phyloP scores from a whole-genome alignment of 1,140 invertebrate genomes.

The Drosophila grimshawi region DNA sequence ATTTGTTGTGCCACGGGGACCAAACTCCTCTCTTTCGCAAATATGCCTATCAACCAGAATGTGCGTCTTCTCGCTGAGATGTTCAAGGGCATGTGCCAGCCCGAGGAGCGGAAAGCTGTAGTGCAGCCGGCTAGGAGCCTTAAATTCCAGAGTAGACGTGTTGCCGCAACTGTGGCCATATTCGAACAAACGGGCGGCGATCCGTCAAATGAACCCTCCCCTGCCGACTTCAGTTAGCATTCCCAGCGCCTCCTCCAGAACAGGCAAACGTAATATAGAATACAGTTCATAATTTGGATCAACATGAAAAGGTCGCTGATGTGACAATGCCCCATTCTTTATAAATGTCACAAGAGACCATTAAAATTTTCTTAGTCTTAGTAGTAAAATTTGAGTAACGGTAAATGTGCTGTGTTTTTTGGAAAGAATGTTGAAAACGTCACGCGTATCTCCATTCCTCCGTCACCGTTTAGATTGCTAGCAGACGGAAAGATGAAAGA shows the following conservation, averaged over 20 bases:
- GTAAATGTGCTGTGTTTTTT: neutral
- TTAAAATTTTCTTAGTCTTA: neutral
- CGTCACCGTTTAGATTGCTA: neutral
- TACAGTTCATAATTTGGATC: too few species aligned
- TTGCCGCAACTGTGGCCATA: slow-evolving; percentile 26
- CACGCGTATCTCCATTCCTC: too few species aligned
- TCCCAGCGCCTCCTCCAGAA: too few species aligned
- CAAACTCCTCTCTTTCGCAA: neutral
- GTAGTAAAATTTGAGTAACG: neutral
- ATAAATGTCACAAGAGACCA: neutral
- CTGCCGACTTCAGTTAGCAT: neutral
- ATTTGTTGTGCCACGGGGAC: neutral
- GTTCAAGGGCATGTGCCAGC: slow-evolving; percentile 22
- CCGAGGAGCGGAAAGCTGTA: neutral
- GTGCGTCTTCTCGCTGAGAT: slow-evolving; percentile 27
- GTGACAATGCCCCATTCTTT: neutral
- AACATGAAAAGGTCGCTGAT: neutral
- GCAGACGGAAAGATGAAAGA: neutral
- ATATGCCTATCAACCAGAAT: neutral
- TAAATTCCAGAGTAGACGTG: neutral
- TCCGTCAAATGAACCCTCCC: neutral
- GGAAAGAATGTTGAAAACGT: neutral
- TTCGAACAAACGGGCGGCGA: slow-evolving; percentile 12
- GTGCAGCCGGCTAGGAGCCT: neutral
- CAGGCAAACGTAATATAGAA: too few species aligned